These are phyloP conservation scores for Cecidostiba fungosa DNA, from an alignment of 2,888 invertebrate genomes.

Conservation along the genomic window DNA sequence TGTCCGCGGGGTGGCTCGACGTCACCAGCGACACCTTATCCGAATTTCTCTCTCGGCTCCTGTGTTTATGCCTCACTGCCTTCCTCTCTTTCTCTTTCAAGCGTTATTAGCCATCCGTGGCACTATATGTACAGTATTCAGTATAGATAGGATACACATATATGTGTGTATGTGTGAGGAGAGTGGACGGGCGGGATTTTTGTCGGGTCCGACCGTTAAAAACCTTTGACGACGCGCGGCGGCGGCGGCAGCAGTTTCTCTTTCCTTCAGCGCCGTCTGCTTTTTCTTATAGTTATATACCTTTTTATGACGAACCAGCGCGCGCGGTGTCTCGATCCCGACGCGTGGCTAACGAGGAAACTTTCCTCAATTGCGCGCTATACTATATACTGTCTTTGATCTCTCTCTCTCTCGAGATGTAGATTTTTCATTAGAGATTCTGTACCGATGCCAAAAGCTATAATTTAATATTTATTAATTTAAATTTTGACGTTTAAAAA, in stretches of 20 bases:
- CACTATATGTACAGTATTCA: not conserved
- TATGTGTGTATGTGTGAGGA: not conserved
- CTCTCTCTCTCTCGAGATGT: too few relatives aligned
- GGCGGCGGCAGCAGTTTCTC: conserved; percentile 8
- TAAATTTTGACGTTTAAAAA: too few relatives aligned
- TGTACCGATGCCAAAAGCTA: too few relatives aligned
- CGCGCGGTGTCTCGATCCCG: not conserved
- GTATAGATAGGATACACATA: not conserved
- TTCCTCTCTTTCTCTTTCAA: not conserved
- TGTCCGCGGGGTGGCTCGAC: conserved; percentile 33
- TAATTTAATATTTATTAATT: too few relatives aligned
- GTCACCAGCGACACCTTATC: not conserved
- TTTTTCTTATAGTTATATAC: conserved; percentile 31
- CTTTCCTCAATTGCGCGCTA: not conserved
- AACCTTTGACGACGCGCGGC: conserved; percentile 24
- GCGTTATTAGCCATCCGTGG: not conserved
- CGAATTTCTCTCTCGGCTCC: not conserved
- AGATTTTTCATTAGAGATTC: too few relatives aligned
- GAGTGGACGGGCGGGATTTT: conserved; percentile 55
- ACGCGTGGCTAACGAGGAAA: conserved; percentile 2
- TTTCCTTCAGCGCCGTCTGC: not conserved
- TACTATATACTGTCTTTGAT: too few relatives aligned
- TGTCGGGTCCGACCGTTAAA: conserved; percentile 55
- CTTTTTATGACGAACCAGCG: not conserved
- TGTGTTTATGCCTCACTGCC: too few relatives aligned